A percentile compares a stretch with the other conserved stretches of the same genome.
Evolutionary conservation across 2,888 invertebrate species (phyloP).

Genomic region (Esperia sulphurella): DNA sequence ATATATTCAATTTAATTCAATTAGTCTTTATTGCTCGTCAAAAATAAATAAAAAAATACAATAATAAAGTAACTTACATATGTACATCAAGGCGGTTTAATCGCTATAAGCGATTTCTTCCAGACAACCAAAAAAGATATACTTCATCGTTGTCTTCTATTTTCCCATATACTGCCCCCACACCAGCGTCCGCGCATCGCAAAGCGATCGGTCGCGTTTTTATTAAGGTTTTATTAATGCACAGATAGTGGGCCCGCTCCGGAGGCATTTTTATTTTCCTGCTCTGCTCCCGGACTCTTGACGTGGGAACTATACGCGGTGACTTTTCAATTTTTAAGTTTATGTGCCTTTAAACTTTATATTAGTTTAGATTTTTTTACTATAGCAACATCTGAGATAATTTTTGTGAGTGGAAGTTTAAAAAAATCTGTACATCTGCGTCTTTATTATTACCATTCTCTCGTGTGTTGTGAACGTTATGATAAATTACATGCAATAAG

Average conservation of each 20-base stretch:
- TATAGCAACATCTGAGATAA: too few relatives aligned
- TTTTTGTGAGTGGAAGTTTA: too few relatives aligned
- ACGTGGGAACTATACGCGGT: slow-evolving; percentile 63
- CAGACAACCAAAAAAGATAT: too few relatives aligned
- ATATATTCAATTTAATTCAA: too few relatives aligned
- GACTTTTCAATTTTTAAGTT: slow-evolving; percentile 56
- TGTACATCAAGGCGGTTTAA: too few relatives aligned
- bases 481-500: too few relatives aligned
- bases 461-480: neutral
- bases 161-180: slow-evolving; percentile 33
- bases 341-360: slow-evolving; percentile 9
- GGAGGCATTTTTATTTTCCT: slow-evolving; percentile 65
- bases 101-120: too few relatives aligned
- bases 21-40: too few relatives aligned
- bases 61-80: too few relatives aligned
- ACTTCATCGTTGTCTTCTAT: slow-evolving; percentile 23
- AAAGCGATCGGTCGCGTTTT: slow-evolving; percentile 58
- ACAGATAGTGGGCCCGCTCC: slow-evolving; percentile 37
- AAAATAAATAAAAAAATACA: too few relatives aligned
- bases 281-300: slow-evolving; percentile 48
- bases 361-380: neutral
- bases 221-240: slow-evolving; percentile 71
- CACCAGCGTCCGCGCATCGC: slow-evolving; percentile 56
- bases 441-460: too few relatives aligned
- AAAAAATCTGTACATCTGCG: too few relatives aligned